These are phyloP conservation scores for Sylvilagus bachmani DNA, from an alignment of 2,113 vertebrate species.

Conservation along the genomic window DNA sequence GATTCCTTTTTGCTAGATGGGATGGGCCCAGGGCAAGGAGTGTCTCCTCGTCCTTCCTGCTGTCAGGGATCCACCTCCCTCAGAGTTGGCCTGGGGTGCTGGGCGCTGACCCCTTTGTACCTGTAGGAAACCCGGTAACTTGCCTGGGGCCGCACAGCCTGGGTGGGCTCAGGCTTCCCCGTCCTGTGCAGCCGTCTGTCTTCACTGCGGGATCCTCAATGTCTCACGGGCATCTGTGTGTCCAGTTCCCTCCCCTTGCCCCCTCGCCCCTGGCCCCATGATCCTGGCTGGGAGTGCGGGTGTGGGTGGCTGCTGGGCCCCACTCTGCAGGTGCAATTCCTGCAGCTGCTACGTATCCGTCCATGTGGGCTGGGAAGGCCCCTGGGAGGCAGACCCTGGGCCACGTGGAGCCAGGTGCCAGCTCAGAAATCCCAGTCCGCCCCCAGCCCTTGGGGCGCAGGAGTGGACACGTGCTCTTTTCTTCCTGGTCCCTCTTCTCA, in stretches of 20 bases:
- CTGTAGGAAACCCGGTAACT: not conserved
- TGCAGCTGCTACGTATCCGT: slow-evolving; percentile 31
- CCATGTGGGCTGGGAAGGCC: not conserved
- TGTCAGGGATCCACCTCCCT: not conserved
- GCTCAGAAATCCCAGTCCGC: not conserved
- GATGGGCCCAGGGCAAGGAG: not conserved
- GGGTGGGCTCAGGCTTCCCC: not conserved
- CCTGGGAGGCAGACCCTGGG: not conserved
- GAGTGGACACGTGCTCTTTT: not conserved
- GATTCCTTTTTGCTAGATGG: not conserved
- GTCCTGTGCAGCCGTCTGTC: not conserved
- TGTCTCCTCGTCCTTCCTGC: not conserved
- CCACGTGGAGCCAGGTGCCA: not conserved
- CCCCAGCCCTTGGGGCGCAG: not conserved
- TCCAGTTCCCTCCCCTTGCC: not conserved
- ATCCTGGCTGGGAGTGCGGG: not conserved
- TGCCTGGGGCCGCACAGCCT: not conserved
- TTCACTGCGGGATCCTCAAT: not conserved
- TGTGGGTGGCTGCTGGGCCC: slow-evolving; percentile 15
- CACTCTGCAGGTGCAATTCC: not conserved
- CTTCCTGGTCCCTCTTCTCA: not conserved
- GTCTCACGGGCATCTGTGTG: not conserved
- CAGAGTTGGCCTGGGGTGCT: not conserved
- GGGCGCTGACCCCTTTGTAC: not conserved
- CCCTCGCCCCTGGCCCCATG: not conserved